Percentiles rank a stretch among this genome's conserved stretches.
Evolutionary conservation across 2,797 vertebrate genomes (phyloP).

Genomic region (Tenualosa ilisha): DNA sequence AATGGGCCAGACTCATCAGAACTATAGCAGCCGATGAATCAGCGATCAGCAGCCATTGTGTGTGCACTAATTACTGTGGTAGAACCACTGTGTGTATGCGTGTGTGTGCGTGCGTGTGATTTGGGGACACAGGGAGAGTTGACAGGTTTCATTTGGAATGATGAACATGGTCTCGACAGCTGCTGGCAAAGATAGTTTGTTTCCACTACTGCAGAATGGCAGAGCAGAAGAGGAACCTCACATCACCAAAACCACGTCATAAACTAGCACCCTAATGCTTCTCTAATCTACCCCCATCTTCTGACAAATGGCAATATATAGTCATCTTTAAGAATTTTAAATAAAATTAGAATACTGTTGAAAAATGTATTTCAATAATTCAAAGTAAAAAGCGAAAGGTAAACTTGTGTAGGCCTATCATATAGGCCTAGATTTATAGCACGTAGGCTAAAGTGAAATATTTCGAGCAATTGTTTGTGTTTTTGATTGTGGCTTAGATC

Average conservation of each 20-base stretch:
- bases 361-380: no score
- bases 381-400: no score
- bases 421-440: no score
- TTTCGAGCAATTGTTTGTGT: no score
- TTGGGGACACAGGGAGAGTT: conserved; percentile 1
- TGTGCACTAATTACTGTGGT: conserved; percentile 34
- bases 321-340: no score
- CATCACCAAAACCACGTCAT: neutral
- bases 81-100: conserved; percentile 17
- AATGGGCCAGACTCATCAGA: conserved; percentile 76
- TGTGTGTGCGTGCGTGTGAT: neutral
- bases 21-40: conserved; percentile 73
- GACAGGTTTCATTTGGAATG: neutral
- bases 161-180: neutral
- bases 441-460: no score
- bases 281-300: no score
- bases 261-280: no score
- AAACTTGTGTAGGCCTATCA: no score
- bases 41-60: conserved; percentile 68
- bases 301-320: no score
- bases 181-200: neutral
- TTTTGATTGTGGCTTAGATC: no score
- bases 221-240: neutral
- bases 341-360: no score
- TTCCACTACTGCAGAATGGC: neutral